These are phyloP conservation scores for Darevskia mixta DNA, from an alignment of 2,797 vertebrate species.

Conservation along the genomic window DNA sequence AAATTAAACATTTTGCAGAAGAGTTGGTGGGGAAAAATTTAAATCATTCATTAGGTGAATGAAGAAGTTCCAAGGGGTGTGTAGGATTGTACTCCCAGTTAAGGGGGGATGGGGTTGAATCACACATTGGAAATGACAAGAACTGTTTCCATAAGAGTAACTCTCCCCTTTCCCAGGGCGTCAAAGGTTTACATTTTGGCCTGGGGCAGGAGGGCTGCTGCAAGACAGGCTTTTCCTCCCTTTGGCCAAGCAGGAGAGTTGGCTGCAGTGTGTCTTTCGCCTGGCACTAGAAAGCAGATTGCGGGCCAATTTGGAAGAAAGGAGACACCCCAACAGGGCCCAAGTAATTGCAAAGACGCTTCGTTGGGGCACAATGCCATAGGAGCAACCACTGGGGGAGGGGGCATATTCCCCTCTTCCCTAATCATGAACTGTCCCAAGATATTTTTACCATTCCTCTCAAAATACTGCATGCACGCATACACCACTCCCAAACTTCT, in stretches of 20 bases:
- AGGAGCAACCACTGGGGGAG: background rate
- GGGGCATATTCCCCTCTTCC: background rate
- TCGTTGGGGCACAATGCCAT: background rate
- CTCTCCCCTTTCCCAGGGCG: conserved; percentile 3
- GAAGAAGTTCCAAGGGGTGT: background rate
- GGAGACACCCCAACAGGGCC: background rate
- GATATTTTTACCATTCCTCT: background rate
- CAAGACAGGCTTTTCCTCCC: conserved; percentile 29
- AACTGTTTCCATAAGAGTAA: conserved; percentile 18
- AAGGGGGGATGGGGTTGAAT: conserved; percentile 10
- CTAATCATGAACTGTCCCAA: background rate
- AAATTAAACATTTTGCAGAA: background rate
- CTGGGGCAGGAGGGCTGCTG: background rate
- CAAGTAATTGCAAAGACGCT: conserved; percentile 34
- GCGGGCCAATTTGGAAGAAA: conserved; percentile 31
- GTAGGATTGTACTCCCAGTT: background rate
- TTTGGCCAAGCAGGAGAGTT: conserved; percentile 22
- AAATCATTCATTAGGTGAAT: background rate
- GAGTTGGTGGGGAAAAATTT: too few relatives aligned
- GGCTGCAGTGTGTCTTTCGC: background rate
- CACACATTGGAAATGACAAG: background rate
- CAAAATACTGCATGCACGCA: background rate
- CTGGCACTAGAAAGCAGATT: conserved; percentile 1
- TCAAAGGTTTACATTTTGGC: conserved; percentile 23
- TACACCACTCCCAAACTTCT: background rate